Conservation (phyloP, 2,888 invertebrate genomes). For the Polietes domitor region DNA sequence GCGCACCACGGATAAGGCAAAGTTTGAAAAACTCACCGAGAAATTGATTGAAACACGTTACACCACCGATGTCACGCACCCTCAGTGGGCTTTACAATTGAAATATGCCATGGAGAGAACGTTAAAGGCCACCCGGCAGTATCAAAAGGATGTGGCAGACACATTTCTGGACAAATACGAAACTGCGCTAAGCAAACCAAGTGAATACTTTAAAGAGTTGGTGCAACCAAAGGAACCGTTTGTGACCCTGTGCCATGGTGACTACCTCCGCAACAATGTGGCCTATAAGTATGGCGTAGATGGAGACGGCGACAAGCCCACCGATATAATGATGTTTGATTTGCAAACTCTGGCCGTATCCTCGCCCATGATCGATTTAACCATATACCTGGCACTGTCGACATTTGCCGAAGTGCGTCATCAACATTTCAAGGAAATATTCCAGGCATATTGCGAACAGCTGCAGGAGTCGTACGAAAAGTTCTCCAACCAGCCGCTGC, state of each 20-base stretch:
- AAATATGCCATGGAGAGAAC: slow-evolving; percentile 67
- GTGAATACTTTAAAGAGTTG: slow-evolving; percentile 68
- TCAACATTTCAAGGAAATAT: slow-evolving; percentile 74
- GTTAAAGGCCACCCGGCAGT: slow-evolving; percentile 61
- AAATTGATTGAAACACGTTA: slow-evolving; percentile 75
- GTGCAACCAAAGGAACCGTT: slow-evolving; percentile 76
- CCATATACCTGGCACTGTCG: slow-evolving; percentile 75
- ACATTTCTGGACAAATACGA: slow-evolving; percentile 72
- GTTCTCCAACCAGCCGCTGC: slow-evolving; percentile 66
- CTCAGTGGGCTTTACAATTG: slow-evolving; percentile 67
- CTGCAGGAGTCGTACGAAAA: slow-evolving; percentile 67
- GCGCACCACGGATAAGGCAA: slow-evolving; percentile 69
- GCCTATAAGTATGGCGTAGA: slow-evolving; percentile 75
- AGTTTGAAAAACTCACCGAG: slow-evolving; percentile 71
- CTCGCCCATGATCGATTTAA: slow-evolving; percentile 79
- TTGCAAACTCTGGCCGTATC: slow-evolving; percentile 78
- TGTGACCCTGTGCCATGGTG: slow-evolving; percentile 78
- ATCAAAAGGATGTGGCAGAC: slow-evolving; percentile 72
- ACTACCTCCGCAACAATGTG: slow-evolving; percentile 79
- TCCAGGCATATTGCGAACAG: slow-evolving; percentile 74
- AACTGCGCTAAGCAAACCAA: slow-evolving; percentile 51
- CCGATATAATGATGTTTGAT: slow-evolving; percentile 79
- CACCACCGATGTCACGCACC: slow-evolving; percentile 59
- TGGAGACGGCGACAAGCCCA: slow-evolving; percentile 67
- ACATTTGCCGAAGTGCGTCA: slow-evolving; percentile 74